phyloP scores from a whole-genome alignment of 2,113 vertebrate genomes.

The Pycnonotus jocosus region DNA sequence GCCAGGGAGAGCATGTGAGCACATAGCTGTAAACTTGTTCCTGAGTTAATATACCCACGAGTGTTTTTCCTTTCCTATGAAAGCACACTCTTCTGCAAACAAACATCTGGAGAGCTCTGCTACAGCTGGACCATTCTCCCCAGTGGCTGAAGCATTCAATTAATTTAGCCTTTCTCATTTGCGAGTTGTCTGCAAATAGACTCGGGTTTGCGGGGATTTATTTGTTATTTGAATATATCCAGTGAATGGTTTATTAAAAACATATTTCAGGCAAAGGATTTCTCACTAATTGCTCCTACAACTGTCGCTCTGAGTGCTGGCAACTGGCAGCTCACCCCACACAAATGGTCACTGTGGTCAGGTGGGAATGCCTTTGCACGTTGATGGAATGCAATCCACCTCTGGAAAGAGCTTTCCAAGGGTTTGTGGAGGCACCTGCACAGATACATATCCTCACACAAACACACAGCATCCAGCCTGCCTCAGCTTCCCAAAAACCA shows the following conservation, averaged over 20 bases:
- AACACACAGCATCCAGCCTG: background rate
- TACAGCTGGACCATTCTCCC: slow-evolving; percentile 54
- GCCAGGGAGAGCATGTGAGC: background rate
- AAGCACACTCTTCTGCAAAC: slow-evolving; percentile 20
- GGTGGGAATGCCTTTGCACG: background rate
- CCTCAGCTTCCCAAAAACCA: background rate
- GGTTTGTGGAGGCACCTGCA: slow-evolving; percentile 6
- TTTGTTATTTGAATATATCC: background rate
- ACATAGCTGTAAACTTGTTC: slow-evolving; percentile 36
- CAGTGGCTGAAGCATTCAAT: background rate
- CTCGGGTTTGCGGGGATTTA: background rate
- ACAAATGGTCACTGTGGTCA: background rate
- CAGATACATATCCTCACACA: accelerated
- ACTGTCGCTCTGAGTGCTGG: background rate
- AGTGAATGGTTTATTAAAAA: slow-evolving; percentile 47
- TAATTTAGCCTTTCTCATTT: slow-evolving; percentile 42
- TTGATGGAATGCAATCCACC: background rate
- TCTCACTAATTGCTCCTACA: background rate
- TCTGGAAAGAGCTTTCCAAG: background rate
- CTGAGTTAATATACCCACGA: slow-evolving; percentile 44
- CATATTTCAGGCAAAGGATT: slow-evolving; percentile 44
- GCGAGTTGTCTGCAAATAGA: slow-evolving; percentile 1
- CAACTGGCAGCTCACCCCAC: background rate
- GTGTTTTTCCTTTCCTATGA: slow-evolving; percentile 27
- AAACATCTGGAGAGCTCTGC: slow-evolving; percentile 55